These are phyloP conservation scores for Oasisia sp. DNA, from an alignment of 2,888 invertebrate genomes.

Conservation along the genomic window DNA sequence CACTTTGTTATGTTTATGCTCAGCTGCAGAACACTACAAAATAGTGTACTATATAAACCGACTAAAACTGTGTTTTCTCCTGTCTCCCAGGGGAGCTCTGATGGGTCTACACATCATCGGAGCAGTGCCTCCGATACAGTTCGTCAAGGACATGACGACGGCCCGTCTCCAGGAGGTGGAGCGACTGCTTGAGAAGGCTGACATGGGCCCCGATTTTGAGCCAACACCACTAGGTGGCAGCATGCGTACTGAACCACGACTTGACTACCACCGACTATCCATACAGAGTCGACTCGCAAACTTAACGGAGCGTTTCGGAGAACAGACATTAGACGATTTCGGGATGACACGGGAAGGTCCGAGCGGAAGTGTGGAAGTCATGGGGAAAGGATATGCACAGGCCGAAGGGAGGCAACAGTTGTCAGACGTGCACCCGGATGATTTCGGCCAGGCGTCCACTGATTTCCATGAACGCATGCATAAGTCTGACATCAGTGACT, in stretches of 20 bases:
- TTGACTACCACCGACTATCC: background rate
- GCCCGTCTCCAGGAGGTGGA: slow-evolving; percentile 41
- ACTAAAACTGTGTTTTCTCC: background rate
- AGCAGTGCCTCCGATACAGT: slow-evolving; percentile 46
- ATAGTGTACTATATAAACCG: too few relatives aligned
- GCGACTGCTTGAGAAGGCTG: slow-evolving; percentile 43
- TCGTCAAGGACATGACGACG: slow-evolving; percentile 44
- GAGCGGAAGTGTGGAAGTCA: background rate
- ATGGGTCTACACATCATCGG: slow-evolving; percentile 45
- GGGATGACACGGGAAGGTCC: background rate
- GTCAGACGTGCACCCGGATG: background rate
- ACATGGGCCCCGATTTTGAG: slow-evolving; percentile 47
- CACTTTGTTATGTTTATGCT: too few relatives aligned
- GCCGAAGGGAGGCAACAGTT: background rate
- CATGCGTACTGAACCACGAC: background rate
- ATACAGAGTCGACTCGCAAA: background rate
- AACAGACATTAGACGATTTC: background rate
- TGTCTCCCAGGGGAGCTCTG: slow-evolving; percentile 43
- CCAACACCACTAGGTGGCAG: slow-evolving; percentile 25
- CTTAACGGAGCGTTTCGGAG: background rate
- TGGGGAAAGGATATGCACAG: background rate
- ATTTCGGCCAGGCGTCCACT: background rate
- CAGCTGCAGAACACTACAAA: too few relatives aligned
- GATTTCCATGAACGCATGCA: background rate
- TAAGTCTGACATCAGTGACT: background rate